Evolutionary conservation across 2,888 invertebrate genomes (phyloP).

Genomic region (Empis stercorea): DNA sequence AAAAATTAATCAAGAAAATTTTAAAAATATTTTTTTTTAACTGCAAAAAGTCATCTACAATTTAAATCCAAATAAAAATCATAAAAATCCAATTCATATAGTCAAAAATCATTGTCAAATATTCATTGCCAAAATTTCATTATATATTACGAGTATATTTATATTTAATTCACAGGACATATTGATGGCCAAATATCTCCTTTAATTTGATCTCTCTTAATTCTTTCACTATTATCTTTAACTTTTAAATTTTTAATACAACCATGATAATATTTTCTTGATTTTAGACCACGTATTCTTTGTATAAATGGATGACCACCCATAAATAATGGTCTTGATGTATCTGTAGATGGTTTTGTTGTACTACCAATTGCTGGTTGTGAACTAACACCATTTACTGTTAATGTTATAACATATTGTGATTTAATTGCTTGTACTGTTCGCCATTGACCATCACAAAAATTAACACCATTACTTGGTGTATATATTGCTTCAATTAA

Average conservation of each 20-base stretch:
- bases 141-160: no score
- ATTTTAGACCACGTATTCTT: conserved; percentile 50
- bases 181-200: conserved; percentile 65
- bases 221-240: conserved; percentile 38
- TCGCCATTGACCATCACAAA: conserved; percentile 96
- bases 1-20: no score
- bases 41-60: no score
- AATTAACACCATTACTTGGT: conserved; percentile 49
- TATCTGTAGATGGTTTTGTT: conserved; percentile 56
- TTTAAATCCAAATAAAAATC: no score
- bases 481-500: conserved; percentile 56
- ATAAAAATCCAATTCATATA: no score
- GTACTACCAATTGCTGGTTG: conserved; percentile 57
- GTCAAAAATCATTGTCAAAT: no score
- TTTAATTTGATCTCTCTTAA: conserved; percentile 46
- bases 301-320: conserved; percentile 66
- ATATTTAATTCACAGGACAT: conserved; percentile 60
- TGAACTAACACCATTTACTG: conserved; percentile 69
- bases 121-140: no score
- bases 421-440: conserved; percentile 69
- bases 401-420: conserved; percentile 78
- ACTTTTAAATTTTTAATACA: conserved; percentile 63
- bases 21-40: no score
- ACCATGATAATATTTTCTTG: conserved; percentile 61
- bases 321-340: conserved; percentile 74